Evolutionary conservation across 2,113 vertebrate species (phyloP).

Genomic region (Sialia sialis): DNA sequence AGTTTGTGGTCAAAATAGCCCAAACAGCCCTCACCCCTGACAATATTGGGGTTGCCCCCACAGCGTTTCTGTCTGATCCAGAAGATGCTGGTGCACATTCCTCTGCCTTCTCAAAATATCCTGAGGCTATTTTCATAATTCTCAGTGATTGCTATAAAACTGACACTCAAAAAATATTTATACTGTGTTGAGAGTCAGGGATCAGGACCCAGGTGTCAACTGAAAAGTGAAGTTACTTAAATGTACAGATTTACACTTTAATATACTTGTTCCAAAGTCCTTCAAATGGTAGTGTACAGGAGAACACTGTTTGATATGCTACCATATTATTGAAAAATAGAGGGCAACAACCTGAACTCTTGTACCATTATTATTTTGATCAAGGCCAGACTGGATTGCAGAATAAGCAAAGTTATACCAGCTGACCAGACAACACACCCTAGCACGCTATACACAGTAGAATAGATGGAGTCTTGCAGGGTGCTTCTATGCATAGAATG

Average conservation of each 20-base stretch:
- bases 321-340: neutral
- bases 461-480: neutral
- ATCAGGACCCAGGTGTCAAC: neutral
- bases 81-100: neutral
- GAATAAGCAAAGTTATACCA: neutral
- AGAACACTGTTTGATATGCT: neutral
- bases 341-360: neutral
- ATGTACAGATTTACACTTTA: neutral
- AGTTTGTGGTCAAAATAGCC: neutral
- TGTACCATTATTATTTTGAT: neutral
- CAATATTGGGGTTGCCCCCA: no score
- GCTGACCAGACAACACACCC: neutral
- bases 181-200: neutral
- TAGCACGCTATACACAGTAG: neutral
- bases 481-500: neutral
- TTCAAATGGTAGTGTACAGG: neutral
- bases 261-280: neutral
- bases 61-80: neutral
- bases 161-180: accelerated
- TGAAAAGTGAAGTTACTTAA: neutral
- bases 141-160: neutral
- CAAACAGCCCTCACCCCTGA: accelerated
- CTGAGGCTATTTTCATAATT: neutral
- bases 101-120: neutral
- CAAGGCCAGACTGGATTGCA: neutral